These are phyloP conservation scores for Callitettix versicolor DNA, from an alignment of 1,140 invertebrate genomes.

Conservation along the genomic window DNA sequence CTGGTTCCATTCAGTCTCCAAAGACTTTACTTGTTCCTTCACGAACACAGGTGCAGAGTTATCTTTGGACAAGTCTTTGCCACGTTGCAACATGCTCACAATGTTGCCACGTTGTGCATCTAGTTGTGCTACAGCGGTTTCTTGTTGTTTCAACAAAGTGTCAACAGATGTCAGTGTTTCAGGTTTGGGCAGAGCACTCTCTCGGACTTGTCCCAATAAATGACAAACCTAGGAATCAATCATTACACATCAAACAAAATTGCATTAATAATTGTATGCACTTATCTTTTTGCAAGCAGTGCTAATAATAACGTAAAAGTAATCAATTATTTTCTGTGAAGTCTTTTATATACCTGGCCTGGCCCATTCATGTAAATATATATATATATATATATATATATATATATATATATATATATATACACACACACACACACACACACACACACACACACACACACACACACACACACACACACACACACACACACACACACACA, in stretches of 20 bases:
- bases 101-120: constrained; percentile 78
- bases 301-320: too few species aligned
- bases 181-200: constrained; percentile 51
- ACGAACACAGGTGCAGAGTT: constrained; percentile 77
- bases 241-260: background rate
- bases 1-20: constrained; percentile 80
- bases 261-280: too few species aligned
- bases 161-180: constrained; percentile 65
- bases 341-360: too few species aligned
- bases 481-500: too few species aligned
- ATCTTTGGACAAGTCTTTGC: constrained; percentile 67
- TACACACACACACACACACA: too few species aligned
- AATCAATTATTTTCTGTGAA: too few species aligned
- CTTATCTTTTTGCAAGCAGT: too few species aligned
- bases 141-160: constrained; percentile 64
- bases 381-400: too few species aligned
- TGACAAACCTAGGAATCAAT: constrained; percentile 40
- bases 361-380: too few species aligned
- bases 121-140: constrained; percentile 65
- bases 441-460: too few species aligned
- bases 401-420: too few species aligned
- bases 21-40: constrained; percentile 63
- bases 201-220: constrained; percentile 57
- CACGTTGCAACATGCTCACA: constrained; percentile 80
- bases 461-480: too few species aligned